A percentile compares a stretch with the other conserved stretches of the same genome.
Conservation (phyloP, 2,113 vertebrate genomes). For the Stigmatopora nigra region DNA sequence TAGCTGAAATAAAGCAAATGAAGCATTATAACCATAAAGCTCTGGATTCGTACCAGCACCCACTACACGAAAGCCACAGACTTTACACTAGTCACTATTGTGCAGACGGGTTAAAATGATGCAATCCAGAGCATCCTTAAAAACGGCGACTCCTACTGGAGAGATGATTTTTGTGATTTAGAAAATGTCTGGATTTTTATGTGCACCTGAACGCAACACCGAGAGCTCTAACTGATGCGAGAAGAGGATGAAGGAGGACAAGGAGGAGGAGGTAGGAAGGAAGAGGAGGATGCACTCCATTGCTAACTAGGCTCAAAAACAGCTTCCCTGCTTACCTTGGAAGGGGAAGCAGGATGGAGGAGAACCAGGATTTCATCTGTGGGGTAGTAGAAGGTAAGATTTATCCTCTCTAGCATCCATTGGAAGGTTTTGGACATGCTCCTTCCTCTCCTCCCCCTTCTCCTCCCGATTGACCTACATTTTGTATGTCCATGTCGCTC, state of each 20-base stretch:
- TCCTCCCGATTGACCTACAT: slow-evolving; percentile 43
- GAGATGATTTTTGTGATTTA: not conserved
- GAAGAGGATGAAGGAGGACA: slow-evolving; percentile 22
- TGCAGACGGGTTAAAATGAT: no score
- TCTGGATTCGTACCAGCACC: no score
- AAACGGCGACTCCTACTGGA: no score
- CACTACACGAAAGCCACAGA: no score
- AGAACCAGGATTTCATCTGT: slow-evolving; percentile 69
- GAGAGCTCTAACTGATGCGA: slow-evolving; percentile 6
- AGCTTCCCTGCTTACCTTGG: slow-evolving; percentile 25
- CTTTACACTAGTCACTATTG: no score
- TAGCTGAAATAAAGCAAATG: no score
- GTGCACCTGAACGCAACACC: slow-evolving; percentile 48
- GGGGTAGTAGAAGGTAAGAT: slow-evolving; percentile 80
- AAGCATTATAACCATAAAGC: no score
- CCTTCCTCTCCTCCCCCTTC: not conserved
- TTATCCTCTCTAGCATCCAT: slow-evolving; percentile 13
- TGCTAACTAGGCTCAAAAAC: slow-evolving; percentile 20
- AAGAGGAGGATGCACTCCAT: slow-evolving; percentile 37
- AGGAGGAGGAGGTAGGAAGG: slow-evolving; percentile 28
- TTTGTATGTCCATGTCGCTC: not conserved
- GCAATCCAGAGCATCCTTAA: no score
- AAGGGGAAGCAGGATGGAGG: slow-evolving; percentile 62
- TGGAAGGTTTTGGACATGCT: slow-evolving; percentile 16
- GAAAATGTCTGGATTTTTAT: slow-evolving; percentile 3